These are phyloP conservation scores for Orthosia gothica DNA, from an alignment of 2,888 invertebrate species.

Conservation along the genomic window DNA sequence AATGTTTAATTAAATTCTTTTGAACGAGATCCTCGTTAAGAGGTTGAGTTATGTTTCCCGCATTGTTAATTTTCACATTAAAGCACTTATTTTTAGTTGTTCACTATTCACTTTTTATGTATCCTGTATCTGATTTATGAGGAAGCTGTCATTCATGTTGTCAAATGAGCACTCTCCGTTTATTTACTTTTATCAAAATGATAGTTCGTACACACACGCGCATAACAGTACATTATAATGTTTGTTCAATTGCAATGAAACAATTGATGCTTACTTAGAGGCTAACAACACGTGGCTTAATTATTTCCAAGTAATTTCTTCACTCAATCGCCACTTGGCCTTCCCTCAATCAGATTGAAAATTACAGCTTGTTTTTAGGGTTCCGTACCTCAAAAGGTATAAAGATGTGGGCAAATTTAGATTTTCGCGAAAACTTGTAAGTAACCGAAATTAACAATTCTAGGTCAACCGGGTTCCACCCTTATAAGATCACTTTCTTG, in stretches of 20 bases:
- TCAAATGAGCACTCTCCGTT: slow-evolving; percentile 17
- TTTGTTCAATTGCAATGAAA: neutral
- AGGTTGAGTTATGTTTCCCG: slow-evolving; percentile 18
- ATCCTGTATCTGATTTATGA: slow-evolving; percentile 43
- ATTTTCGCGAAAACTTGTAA: too few species aligned
- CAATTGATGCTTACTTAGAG: neutral
- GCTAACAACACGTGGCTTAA: neutral
- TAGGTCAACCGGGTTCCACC: too few species aligned
- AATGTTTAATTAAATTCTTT: slow-evolving; percentile 7
- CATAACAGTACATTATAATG: neutral
- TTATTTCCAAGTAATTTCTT: too few species aligned
- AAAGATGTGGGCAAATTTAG: too few species aligned
- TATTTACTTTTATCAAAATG: slow-evolving; percentile 30
- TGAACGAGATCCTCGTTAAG: neutral
- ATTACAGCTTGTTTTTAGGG: neutral
- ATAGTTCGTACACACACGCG: neutral
- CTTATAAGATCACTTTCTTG: too few species aligned
- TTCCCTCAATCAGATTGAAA: too few species aligned
- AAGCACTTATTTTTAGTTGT: slow-evolving; percentile 10
- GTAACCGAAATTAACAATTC: too few species aligned
- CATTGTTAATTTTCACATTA: slow-evolving; percentile 8
- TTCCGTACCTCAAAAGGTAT: too few species aligned
- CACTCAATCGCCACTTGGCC: neutral
- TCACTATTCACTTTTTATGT: slow-evolving; percentile 29
- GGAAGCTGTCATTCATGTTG: slow-evolving; percentile 33